Evolutionary conservation across 2,888 invertebrate species (phyloP).

Genomic region (Neoscelio sp.): DNA sequence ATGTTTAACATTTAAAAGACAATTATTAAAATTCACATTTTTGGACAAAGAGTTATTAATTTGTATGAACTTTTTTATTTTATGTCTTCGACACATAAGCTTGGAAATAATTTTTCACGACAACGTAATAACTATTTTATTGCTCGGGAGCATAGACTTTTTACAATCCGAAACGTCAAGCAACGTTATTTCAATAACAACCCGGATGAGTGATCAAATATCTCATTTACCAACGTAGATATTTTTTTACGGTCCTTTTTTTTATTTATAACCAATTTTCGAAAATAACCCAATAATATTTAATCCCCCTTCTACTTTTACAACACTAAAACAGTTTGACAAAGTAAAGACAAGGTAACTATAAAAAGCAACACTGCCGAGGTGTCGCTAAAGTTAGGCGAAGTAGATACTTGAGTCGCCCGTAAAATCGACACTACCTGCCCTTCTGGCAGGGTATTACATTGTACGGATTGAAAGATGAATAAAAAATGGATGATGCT

Average conservation of each 20-base stretch:
- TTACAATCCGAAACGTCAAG: background rate
- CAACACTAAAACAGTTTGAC: slow-evolving; percentile 25
- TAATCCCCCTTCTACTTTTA: background rate
- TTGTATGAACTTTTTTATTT: too few relatives aligned
- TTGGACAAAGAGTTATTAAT: too few relatives aligned
- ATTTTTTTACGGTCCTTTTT: background rate
- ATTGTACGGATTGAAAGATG: slow-evolving; percentile 47
- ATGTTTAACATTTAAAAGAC: too few relatives aligned
- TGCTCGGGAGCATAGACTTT: too few relatives aligned
- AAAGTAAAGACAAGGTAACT: slow-evolving; percentile 6
- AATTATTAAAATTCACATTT: too few relatives aligned
- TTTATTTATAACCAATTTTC: background rate
- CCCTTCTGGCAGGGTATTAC: slow-evolving; percentile 13
- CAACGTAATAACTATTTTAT: too few relatives aligned
- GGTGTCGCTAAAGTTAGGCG: slow-evolving; percentile 20
- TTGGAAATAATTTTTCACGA: too few relatives aligned
- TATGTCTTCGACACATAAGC: too few relatives aligned
- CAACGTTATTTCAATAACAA: background rate
- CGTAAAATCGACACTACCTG: slow-evolving; percentile 51
- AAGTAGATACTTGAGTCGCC: slow-evolving; percentile 28
- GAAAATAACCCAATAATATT: slow-evolving; percentile 6
- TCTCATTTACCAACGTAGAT: background rate
- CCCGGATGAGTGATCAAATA: background rate
- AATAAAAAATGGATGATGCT: slow-evolving; percentile 47
- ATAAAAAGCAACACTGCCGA: slow-evolving; percentile 16